Base-by-base conservation (phyloP, 2,797 vertebrate species). In the Petrocephalus schoutedeni region DNA sequence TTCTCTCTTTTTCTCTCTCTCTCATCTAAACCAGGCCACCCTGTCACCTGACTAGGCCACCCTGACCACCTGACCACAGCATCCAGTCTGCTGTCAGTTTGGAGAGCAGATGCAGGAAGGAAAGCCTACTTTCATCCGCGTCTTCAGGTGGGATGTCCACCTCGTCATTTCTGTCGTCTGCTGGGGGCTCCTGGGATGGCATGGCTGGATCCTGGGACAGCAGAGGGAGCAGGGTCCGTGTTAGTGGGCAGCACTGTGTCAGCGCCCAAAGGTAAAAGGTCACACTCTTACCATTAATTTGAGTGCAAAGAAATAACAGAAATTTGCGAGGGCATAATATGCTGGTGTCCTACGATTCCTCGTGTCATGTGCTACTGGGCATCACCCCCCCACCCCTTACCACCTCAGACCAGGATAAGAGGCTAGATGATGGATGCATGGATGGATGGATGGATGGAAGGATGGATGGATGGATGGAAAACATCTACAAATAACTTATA, bases 101-200 rank as follows among this genome's bases (percentile, higher is more conserved):
- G 6, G 82, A 7, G 61, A 21, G 80, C 8, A 61, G 4, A 54
- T 0, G 36, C 32, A 54, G 57, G 82, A 87, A 85, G 80, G 32
- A 61, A 87, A 89, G 93, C 98, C 95, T 96, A 99, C 98, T 97
- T 94, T 95, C 95, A 89, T 97, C 97, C 0, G 94, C 93, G 91
- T 97, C 97, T 89, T 98, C 97, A 0, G 96, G 94, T 90, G 97
- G 96, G 89, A 97, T 94, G 89, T 96, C 97, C 89, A 93, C 95
- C 91, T 97, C 96, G 0, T 97, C 96, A 0, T 93, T 96, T 94
- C 96, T 97, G 90, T 96, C 96, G 28, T 96, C 97, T 94, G 96
- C 95, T 91, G 96, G 95, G 92, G 98, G 98, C 92, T 99, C 98
- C 93, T 99, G 98, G 94, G 97, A 97, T 96, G 98, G 98, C 98